Percentiles rank a stretch among this genome's conserved stretches.
Evolutionary conservation across 2,797 vertebrate species (phyloP).

Genomic region (Sebastes aleutianus): DNA sequence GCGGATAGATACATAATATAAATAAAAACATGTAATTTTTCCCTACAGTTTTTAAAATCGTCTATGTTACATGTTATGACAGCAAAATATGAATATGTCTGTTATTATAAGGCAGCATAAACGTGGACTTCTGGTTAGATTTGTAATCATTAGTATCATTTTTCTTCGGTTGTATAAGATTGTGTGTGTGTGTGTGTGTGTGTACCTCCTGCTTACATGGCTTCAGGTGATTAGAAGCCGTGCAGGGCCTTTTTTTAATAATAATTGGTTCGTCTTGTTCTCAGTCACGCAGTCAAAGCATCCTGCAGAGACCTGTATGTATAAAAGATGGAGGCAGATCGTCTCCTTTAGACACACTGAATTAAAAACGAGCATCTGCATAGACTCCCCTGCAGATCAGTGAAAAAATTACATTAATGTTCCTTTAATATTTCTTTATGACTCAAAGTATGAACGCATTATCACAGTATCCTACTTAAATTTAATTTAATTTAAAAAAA

Average conservation of each 20-base stretch:
- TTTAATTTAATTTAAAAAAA: too few species aligned
- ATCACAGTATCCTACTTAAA: too few species aligned
- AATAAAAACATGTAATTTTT: neutral
- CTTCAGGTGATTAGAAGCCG: slow-evolving; percentile 84
- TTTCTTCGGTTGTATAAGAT: neutral
- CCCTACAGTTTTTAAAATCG: neutral
- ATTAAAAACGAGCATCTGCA: slow-evolving; percentile 62
- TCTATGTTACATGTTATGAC: neutral
- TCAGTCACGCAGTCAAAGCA: slow-evolving; percentile 87
- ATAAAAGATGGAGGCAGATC: slow-evolving; percentile 85
- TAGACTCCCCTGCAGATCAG: slow-evolving; percentile 44
- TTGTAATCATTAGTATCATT: slow-evolving; percentile 33
- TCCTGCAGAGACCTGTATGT: slow-evolving; percentile 84
- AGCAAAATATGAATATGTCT: neutral
- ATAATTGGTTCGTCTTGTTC: slow-evolving; percentile 86
- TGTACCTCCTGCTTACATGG: slow-evolving; percentile 33
- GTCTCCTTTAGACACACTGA: slow-evolving; percentile 77
- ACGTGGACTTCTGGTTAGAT: neutral
- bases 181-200: neutral
- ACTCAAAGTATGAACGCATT: neutral
- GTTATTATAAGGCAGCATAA: neutral
- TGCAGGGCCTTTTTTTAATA: slow-evolving; percentile 76
- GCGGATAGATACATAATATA: too few species aligned
- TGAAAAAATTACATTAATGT: neutral
- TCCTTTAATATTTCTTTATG: neutral